Base-by-base conservation (phyloP, 2,888 invertebrate genomes). In the Eugnorisma glareosa region DNA sequence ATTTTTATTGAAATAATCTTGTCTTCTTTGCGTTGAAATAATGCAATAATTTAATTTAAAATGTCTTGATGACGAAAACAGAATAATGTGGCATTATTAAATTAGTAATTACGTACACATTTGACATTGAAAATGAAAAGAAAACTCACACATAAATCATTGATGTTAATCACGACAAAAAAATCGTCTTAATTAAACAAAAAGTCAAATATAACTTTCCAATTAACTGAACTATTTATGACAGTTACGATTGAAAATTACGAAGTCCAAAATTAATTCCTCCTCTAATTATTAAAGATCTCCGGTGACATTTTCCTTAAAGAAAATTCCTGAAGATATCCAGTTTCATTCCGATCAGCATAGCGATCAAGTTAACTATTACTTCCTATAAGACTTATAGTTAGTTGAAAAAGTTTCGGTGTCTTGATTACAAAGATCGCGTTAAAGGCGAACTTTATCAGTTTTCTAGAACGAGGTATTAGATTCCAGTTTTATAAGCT, bases 381-480 rank as follows among this genome's bases (percentile, higher is more conserved):
- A 72, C 67, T 66, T 74, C 40, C 40, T 72, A 66, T 48, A 63
- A 76, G 82, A 75, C 77, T 69, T 73, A 77, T 75, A 90, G 81
- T 77, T 86, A 86, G 83, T 86, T 88, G 84, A 84, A 88, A 88
- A 91, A 89, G 76, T 88, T 87, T 67, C 57, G 79, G 85, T 87
- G 82, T 79, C 84, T 78, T 81, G 84, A 89, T 91, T 82, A 76
- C 81, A 85, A 72, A 78, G 72, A 84, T 82, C 77, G 75, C 11
- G 63, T 75, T 67, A 81, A 67, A 43, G 51, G 35, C 18, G 45
- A 85, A 86, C 77, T 85, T 85, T 86, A 88, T 85, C 81, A 77
- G 82, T 74, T 79, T 83, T 66, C 59, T 71, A 35, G 67, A 83
- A 82, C 74, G 77, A 87, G 79, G 77, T 82, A 83, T 82, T 70